Evolutionary conservation across 2,113 vertebrate species (phyloP).

Genomic region (Cynoglossus semilaevis): DNA sequence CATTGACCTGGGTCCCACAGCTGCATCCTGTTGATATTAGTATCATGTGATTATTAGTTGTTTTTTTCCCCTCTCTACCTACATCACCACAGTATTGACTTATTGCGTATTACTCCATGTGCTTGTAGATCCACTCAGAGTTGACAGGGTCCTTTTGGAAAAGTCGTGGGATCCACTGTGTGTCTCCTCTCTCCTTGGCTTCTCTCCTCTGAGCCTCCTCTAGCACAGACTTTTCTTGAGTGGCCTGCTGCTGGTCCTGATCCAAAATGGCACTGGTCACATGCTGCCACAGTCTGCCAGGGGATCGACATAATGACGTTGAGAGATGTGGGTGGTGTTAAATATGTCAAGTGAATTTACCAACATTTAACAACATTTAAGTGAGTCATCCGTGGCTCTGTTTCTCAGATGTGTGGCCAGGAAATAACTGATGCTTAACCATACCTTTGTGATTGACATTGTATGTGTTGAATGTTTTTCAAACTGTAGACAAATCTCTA

Average conservation of each 20-base stretch:
- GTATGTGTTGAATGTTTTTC: too few species aligned
- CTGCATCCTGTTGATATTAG: conserved; percentile 70
- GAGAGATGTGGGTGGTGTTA: too few species aligned
- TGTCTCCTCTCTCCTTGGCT: conserved; percentile 80
- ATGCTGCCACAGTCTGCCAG: conserved; percentile 86
- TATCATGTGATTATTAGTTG: neutral
- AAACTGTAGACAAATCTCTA: too few species aligned
- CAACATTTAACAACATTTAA: too few species aligned
- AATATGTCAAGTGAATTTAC: too few species aligned
- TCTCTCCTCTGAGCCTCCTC: conserved; percentile 89
- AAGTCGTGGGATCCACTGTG: conserved; percentile 79
- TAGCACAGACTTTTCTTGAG: conserved; percentile 87
- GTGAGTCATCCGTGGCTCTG: too few species aligned
- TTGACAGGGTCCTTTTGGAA: conserved; percentile 80
- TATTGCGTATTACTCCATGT: conserved; percentile 78
- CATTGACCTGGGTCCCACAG: conserved; percentile 87
- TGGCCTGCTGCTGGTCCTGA: conserved; percentile 87
- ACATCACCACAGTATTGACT: too few species aligned
- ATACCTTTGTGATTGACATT: too few species aligned
- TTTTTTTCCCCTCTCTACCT: too few species aligned
- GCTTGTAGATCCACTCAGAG: conserved; percentile 86
- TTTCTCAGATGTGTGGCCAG: too few species aligned
- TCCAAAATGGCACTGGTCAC: conserved; percentile 89
- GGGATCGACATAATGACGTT: neutral
- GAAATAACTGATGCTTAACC: too few species aligned